A percentile compares a stretch with the other conserved stretches of the same genome.
Conservation (phyloP, 2,797 vertebrate species). For the Clarias pachynema region DNA sequence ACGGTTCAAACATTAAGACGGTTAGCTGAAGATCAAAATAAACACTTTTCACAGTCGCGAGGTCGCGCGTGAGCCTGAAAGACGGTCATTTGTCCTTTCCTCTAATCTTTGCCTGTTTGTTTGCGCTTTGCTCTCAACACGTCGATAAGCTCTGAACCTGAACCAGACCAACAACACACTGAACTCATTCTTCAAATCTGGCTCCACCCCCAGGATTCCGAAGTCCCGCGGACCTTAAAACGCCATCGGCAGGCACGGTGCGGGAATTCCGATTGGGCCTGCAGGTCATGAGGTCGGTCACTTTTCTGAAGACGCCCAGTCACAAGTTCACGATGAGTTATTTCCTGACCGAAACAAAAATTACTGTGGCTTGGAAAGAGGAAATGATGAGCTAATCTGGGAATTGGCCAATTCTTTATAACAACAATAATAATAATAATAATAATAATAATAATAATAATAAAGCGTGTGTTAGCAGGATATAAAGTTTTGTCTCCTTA, state of each 20-base stretch:
- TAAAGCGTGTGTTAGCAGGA: not conserved
- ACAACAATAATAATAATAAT: too few species aligned
- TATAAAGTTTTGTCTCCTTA: too few species aligned
- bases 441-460: too few species aligned
- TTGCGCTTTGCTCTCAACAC: slow-evolving; percentile 28
- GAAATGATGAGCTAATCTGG: not conserved
- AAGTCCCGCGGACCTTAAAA: not conserved
- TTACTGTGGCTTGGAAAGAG: not conserved
- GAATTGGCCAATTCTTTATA: not conserved
- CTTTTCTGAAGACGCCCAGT: not conserved
- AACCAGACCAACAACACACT: slow-evolving; percentile 33
- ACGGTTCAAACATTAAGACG: too few species aligned
- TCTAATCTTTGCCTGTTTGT: slow-evolving; percentile 46
- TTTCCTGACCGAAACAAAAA: slow-evolving; percentile 9
- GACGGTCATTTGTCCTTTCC: slow-evolving; percentile 20
- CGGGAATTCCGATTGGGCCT: not conserved
- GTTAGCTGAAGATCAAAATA: not conserved
- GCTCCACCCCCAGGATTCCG: not conserved
- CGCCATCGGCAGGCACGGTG: not conserved
- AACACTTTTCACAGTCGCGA: not conserved
- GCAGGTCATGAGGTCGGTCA: not conserved
- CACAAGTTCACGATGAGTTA: slow-evolving; percentile 3
- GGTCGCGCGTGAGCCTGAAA: not conserved
- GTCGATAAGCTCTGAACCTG: slow-evolving; percentile 23
- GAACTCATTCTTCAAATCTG: not conserved